phyloP scores from a whole-genome alignment of 2,888 invertebrate genomes.

The Lamproptera curius region DNA sequence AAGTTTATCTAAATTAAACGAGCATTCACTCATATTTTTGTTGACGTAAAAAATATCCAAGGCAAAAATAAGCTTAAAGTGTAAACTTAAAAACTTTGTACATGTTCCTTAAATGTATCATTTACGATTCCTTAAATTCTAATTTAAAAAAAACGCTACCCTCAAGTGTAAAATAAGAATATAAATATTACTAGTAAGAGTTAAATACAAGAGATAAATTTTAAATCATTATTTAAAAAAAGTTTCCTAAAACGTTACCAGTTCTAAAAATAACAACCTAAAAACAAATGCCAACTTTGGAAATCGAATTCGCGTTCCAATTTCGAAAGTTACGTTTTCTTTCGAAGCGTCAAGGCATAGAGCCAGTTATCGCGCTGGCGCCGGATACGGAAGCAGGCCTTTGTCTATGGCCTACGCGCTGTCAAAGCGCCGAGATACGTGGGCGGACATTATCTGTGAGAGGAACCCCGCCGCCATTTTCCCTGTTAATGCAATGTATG shows the following conservation, averaged over 20 bases:
- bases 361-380: slow-evolving; percentile 7
- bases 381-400: slow-evolving; percentile 26
- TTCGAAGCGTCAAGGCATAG: background rate
- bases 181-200: too few species aligned
- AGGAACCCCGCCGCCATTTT: slow-evolving; percentile 7
- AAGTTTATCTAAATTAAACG: too few species aligned
- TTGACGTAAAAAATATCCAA: too few species aligned
- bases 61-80: too few species aligned
- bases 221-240: background rate
- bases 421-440: slow-evolving; percentile 23
- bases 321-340: background rate
- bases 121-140: too few species aligned
- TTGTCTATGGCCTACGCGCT: slow-evolving; percentile 28
- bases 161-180: too few species aligned
- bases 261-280: background rate
- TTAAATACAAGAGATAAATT: too few species aligned
- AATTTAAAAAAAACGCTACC: too few species aligned
- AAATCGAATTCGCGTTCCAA: too few species aligned
- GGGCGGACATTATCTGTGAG: slow-evolving; percentile 19
- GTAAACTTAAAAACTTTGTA: too few species aligned
- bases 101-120: too few species aligned
- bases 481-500: slow-evolving; percentile 5
- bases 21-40: too few species aligned
- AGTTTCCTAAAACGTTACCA: background rate
- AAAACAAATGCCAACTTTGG: background rate